Evolutionary conservation across 2,113 vertebrate genomes (phyloP), one percentile per base, ranked within the genome.

Genomic region (Pollachius pollachius): DNA sequence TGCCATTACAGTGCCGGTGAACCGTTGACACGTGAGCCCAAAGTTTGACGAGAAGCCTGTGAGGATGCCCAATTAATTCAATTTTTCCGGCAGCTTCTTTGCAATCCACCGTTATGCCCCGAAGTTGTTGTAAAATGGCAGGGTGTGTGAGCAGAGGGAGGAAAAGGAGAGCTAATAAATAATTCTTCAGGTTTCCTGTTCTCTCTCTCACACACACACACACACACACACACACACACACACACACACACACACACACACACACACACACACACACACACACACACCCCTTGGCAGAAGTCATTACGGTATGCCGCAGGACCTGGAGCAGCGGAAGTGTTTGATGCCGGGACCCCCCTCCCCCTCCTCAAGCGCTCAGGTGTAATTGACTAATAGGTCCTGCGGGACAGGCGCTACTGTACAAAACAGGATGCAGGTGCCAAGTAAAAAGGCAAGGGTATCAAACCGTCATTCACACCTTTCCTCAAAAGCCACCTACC

Each of bases 351-450:
- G 74, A 83, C 71, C 77, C 74, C 86, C 84, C 84, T 67, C 85
- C 73, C 87, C 84, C 81, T 85, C 84, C 90, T 73, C 78, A 85
- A 7, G 82, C 59, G 81, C 73, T 86, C 83, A 87, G 86, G 87
- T 89, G 87, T 85, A 88, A 89, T 73, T 82, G 79, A 84, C 82
- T 89, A 90, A 91, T 83, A 67, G 82, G 84, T 78, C 89, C 87
- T 77, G 34, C 41, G 89, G 85, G 87, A 85, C 27, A 7, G 54
- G 16, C 70, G 73, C 64, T 30, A 37, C 23, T 60, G 41, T 62
- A 30, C 65, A n/a, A 60, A 57, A 23, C 69, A 54, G 70, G 59
- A 64, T 74, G 69, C 65, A 74, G 74, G 70, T 68, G 74, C 70
- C 60, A 65, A 64, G 73, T 52, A 60, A 77, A 63, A 61, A 48